Evolutionary conservation across 1,140 invertebrate species (phyloP), one percentile per base, ranked within the genome.

Genomic region (Nilaparvata lugens): DNA sequence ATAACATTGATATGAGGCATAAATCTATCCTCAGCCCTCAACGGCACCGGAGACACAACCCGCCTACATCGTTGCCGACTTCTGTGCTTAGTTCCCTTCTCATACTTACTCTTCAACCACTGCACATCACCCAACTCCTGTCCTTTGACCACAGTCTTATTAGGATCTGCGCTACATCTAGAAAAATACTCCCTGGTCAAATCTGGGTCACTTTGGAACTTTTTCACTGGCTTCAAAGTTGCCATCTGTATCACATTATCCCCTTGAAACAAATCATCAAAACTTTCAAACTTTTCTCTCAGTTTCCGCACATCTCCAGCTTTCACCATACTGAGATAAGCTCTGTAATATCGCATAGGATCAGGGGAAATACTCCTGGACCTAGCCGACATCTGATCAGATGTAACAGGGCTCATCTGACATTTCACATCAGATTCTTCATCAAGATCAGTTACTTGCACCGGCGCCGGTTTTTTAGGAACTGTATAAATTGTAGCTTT

Each of bases 1-100:
- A 92, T 92, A 1, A 93, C 83, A 68, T 93, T 90, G 35, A 92
- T 91, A 67, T 88, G 88, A 0, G 89, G 89, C 87, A 93, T 90
- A 51, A 83, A 83, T 4, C 88, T 78, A 67, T 91, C 83, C 42
- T 83, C 83, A 1, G 78, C 74, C n/a, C 79, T 75, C 24, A 87
- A 72, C 23, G 83, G 83, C 31, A 85, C 81, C 0, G 85, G 83
- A 9, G 83, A 79, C 13, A 80, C 75, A 21, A 74, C 72, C 24
- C 77, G 78, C 54, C 77, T 74, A 68, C 74, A 78, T 24, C 79
- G 74, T 6, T 76, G 70, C 2, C 79, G 71, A 13, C 77, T 76
- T 24, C 80, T 69, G 5, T 77, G 75, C 19, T 76, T 70, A 59
- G 66, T 70, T 6, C 64, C 62, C 51, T 68, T 71, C 58, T 87